Percentiles rank a stretch among this genome's conserved stretches.
Conservation (phyloP, 2,113 vertebrate species). For the Lophotis ruficrista region DNA sequence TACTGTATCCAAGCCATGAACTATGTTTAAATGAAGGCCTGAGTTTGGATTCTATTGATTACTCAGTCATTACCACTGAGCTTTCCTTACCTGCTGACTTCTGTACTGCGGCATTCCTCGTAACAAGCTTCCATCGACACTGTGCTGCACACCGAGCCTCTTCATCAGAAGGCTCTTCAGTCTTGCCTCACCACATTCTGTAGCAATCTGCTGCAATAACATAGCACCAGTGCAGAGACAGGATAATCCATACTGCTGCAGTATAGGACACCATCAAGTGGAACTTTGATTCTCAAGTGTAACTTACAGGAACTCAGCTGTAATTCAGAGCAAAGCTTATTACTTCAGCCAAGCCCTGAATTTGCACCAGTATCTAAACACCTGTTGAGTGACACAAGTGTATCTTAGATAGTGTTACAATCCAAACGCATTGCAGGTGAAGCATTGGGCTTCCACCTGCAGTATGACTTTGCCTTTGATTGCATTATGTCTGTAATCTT, state of each 20-base stretch:
- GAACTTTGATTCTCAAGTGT: neutral
- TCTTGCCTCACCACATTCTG: neutral
- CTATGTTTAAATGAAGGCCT: neutral
- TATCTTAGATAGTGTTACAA: neutral
- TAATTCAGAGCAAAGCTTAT: neutral
- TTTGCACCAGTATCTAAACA: neutral
- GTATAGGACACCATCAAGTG: accelerated
- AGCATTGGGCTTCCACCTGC: neutral
- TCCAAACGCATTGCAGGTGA: neutral
- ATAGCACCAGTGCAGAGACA: accelerated
- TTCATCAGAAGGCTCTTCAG: neutral
- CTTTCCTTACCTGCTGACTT: neutral
- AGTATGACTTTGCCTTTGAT: neutral
- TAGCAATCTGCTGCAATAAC: neutral
- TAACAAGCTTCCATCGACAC: neutral
- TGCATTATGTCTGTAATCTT: neutral
- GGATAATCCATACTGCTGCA: neutral
- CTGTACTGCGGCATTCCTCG: neutral
- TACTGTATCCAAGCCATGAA: neutral
- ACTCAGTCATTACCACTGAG: neutral
- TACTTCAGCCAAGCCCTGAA: neutral
- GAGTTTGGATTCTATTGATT: neutral
- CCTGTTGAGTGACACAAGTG: neutral
- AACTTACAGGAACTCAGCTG: neutral
- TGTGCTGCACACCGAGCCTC: neutral